phyloP scores from a whole-genome alignment of 2,888 invertebrate genomes.

The Pandemis cinnamomeana region DNA sequence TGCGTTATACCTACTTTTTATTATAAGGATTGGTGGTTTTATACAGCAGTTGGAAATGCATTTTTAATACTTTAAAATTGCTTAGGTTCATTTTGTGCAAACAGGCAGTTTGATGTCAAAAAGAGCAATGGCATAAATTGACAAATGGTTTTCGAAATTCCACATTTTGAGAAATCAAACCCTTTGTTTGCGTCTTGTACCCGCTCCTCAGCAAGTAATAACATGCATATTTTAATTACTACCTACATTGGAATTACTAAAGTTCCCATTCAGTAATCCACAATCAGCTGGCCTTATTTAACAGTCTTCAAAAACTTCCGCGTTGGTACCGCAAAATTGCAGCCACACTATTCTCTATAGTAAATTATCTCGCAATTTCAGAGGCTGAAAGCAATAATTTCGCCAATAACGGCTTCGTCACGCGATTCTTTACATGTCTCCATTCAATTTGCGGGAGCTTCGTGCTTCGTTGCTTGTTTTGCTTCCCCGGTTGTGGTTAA shows the following conservation, averaged over 20 bases:
- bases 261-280: neutral
- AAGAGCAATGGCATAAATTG: no score
- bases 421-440: conserved; percentile 45
- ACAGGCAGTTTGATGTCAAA: no score
- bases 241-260: neutral
- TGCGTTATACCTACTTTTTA: neutral
- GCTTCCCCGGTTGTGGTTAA: conserved; percentile 45
- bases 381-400: conserved; percentile 26
- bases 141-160: no score
- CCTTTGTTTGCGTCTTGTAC: no score
- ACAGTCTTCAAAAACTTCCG: neutral
- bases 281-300: neutral
- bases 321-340: neutral
- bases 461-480: conserved; percentile 44
- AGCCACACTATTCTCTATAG: conserved; percentile 6
- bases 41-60: no score
- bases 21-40: no score
- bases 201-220: no score
- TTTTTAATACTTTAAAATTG: no score
- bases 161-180: no score
- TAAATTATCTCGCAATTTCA: conserved; percentile 21
- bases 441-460: conserved; percentile 55
- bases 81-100: no score
- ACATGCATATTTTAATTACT: no score
- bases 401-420: conserved; percentile 45